Evolutionary conservation across 1,140 invertebrate genomes (phyloP), one percentile per base, ranked within the genome.

Genomic region (Campodea augens): DNA sequence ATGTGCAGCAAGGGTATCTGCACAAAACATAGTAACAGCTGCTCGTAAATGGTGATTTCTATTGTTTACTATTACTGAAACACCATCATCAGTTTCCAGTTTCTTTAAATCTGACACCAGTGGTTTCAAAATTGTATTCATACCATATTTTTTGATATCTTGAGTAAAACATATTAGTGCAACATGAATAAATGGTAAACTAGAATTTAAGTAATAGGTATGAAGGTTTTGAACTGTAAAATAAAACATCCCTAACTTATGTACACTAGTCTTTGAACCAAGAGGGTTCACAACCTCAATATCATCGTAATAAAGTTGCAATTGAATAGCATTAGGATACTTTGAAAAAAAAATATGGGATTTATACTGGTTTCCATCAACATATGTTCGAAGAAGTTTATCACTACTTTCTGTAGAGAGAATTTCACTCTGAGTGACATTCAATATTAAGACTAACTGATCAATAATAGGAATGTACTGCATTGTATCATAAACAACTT

Each of bases 181-280:
- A 18, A 46, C 19, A 20, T 46, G 4, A 24, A 46, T 46, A 4
- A 12, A 5, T 23, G 38, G 20, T 24, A 46, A 46, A 46, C 13
- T 27, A 13, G 38, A 40, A 4, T 37, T 15, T 7, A 2, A 43
- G 2, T 3, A 1, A 2, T n/a, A n/a, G n/a, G n/a, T n/a, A n/a
- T n/a, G 3, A 40, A 40, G 12, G n/a, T 46, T 46, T 5, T 24
- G 24, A 13, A 46, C 13, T 4, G 32, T 38, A 20, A 43, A 40
- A 24, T 46, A 46, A 18, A 46, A 2, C 25, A 46, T 27, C 2
- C 20, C 38, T 13, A 46, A 7, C 39, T 46, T 46, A 12, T 46
- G 39, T 24, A 23, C 25, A n/a, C 22, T 46, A n/a, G 4, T 42
- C 15, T 46, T 22, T 4, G 20, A 23, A 15, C 44, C 39, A 2